Evolutionary conservation across 1,140 invertebrate genomes (phyloP), one percentile per base, ranked within the genome.

Genomic region (Drosophila guanche): DNA sequence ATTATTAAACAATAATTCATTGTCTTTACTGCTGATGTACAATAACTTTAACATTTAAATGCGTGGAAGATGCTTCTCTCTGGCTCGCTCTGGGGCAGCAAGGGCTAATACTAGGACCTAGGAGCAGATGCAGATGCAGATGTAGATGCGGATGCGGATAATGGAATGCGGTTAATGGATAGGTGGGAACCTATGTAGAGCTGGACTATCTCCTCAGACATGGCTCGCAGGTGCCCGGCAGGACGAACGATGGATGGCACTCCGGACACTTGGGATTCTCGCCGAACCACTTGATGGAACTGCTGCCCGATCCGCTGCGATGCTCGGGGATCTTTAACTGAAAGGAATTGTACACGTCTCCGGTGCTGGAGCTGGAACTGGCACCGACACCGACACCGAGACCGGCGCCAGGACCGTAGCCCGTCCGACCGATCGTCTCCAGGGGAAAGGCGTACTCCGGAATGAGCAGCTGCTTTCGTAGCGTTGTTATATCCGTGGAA

Each of bases 181-280:
- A 51, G 48, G 70, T 75, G 76, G 45, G 50, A 50, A 42, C 25
- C 43, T 56, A 60, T 40, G 60, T 55, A 76, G 12, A 56, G 27
- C 20, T 74, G 55, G 55, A 65, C 74, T 91, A 91, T 76, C 90
- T 86, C 37, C 81, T 74, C 58, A 94, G 91, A 59, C 93, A 94
- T 4, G 93, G 93, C 73, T 94, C 93, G 69, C 93, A 94, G 33
- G 92, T 92, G 27, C 93, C 93, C 3, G 93, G 93, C 23, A 91
- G 89, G 23, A 94, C 80, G 68, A 93, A 94, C 12, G 93, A 93
- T 12, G 93, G 93, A 89, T 94, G 93, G 75, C 93, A 94, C 66
- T 94, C 93, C 0, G 93, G 93, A 61, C 93, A 94, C 45, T 92
- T 86, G 5, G 93, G 91, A 79, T 94, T 94, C 79, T 94, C 93